These are phyloP conservation scores for Dioctria linearis DNA, from an alignment of 2,888 invertebrate genomes.

Conservation along the genomic window DNA sequence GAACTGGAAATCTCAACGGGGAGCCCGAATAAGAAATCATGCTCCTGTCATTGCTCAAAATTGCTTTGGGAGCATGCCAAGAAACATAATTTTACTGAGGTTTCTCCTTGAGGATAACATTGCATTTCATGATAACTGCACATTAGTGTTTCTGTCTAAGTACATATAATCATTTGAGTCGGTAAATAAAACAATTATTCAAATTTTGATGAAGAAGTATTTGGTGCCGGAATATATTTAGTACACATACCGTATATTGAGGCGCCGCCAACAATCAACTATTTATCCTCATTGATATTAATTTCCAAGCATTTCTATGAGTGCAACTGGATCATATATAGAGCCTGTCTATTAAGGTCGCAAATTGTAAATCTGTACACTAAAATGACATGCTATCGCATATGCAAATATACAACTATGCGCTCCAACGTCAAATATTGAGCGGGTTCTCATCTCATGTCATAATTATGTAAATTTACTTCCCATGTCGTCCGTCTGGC, in stretches of 20 bases:
- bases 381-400: conserved; percentile 10
- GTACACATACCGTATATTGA: neutral
- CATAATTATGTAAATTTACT: conserved; percentile 55
- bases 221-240: neutral
- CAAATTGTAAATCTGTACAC: conserved; percentile 20
- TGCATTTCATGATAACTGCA: conserved; percentile 7
- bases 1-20: conserved; percentile 18
- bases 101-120: conserved; percentile 2
- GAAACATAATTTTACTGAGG: conserved; percentile 33
- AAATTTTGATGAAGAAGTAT: conserved; percentile 14
- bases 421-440: conserved; percentile 42
- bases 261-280: conserved; percentile 3
- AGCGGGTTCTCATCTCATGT: conserved; percentile 28
- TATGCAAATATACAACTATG: conserved; percentile 31
- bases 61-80: conserved; percentile 47
- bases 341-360: neutral
- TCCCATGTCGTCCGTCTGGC: conserved; percentile 59
- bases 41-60: conserved; percentile 40
- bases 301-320: conserved; percentile 6
- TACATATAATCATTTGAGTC: neutral
- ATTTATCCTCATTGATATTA: neutral
- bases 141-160: neutral
- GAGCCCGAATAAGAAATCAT: conserved; percentile 39
- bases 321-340: neutral
- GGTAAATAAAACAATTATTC: conserved; percentile 47